Evolutionary conservation across 2,113 vertebrate species (phyloP), one percentile per base, ranked within the genome.

Genomic region (Morone saxatilis): DNA sequence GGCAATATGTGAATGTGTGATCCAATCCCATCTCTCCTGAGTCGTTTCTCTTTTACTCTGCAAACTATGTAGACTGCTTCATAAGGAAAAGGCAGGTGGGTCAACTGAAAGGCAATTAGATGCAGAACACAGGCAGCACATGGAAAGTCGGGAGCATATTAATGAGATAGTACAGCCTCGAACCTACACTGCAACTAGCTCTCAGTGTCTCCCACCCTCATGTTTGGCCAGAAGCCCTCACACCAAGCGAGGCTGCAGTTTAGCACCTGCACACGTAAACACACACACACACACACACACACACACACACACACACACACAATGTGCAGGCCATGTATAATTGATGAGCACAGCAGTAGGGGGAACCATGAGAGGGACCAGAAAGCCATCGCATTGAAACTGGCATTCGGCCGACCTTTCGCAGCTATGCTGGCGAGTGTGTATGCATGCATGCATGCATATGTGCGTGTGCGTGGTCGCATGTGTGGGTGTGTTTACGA

Each of bases 351-450:
- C 86, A 90, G 83, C 91, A 86, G 87, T 48, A 16, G 81, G 84
- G 72, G 66, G 59, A 85, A 77, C 56, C 76, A 80, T 89, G 81
- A 87, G 80, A 90, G 86, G 71, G 84, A 75, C 71, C 76, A 68
- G 67, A 82, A 71, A 80, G 71, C 80, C 83, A 54, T 73, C 31
- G 1, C 70, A 81, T 76, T 36, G 16, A 90, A 86, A 85, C 54
- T 91, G 90, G 88, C 87, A 88, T 91, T 82, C 78, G 17, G 65
- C 78, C 87, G 85, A 94, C 92, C 89, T 93, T 91, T 93, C 9
- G 1, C 81, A 79, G 78, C 74, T 56, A 76, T 38, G 6, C 65
- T 51, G 73, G 69, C 53, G 4, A 76, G 80, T 70, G 83, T 80
- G n/a, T 43, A 2, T 17, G 59, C 31, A 36, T 40, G 76, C 31